These are phyloP conservation scores for Apotomis turbidana DNA, from an alignment of 2,888 invertebrate genomes.

Conservation along the genomic window DNA sequence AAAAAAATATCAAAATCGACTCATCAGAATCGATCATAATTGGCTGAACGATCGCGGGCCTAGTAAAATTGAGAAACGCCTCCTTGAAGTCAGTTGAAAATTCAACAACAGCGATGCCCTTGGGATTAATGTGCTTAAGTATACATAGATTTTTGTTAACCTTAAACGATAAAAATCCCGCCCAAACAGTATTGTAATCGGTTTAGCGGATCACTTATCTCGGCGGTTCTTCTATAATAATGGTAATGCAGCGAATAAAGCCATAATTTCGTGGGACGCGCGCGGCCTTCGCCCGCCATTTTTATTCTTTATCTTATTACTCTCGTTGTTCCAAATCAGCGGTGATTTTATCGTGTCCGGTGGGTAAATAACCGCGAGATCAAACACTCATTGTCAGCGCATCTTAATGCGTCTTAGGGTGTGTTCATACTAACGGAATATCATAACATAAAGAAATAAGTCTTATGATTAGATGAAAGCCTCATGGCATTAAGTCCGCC, in stretches of 20 bases:
- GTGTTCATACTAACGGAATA: background rate
- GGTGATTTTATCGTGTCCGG: slow-evolving; percentile 34
- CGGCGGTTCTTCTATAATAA: slow-evolving; percentile 22
- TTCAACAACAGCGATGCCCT: background rate
- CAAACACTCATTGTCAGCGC: slow-evolving; percentile 31
- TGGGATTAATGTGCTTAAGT: background rate
- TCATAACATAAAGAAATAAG: background rate
- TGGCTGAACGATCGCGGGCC: too few species aligned
- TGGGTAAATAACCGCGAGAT: slow-evolving; percentile 17
- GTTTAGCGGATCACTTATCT: slow-evolving; percentile 33
- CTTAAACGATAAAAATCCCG: slow-evolving; percentile 2
- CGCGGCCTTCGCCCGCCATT: slow-evolving; percentile 47
- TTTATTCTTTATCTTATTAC: slow-evolving; percentile 36
- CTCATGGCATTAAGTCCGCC: too few species aligned
- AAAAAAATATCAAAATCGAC: too few species aligned
- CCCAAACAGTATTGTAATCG: slow-evolving; percentile 17
- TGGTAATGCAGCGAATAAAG: slow-evolving; percentile 14
- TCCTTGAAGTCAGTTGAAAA: background rate
- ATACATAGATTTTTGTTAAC: background rate
- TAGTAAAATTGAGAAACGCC: too few species aligned
- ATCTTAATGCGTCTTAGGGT: slow-evolving; percentile 17
- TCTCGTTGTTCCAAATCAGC: slow-evolving; percentile 31
- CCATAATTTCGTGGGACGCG: slow-evolving; percentile 40
- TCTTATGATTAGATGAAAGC: too few species aligned
- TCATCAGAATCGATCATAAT: too few species aligned